Evolutionary conservation across 2,113 vertebrate species (phyloP).

Genomic region (Megaceryle maxima): DNA sequence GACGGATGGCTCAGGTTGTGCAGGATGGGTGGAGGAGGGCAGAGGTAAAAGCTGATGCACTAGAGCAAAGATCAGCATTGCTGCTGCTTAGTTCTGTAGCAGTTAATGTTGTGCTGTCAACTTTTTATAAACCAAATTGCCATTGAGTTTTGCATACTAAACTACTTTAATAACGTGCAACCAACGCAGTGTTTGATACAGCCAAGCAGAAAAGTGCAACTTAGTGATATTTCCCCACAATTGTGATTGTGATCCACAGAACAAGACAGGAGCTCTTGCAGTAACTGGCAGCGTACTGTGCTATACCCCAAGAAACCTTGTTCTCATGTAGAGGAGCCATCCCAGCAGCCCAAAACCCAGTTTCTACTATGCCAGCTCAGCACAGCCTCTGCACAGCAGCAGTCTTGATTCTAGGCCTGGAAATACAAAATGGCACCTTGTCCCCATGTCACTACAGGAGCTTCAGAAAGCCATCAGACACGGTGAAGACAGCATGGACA

Average conservation of each 20-base stretch:
- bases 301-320: neutral
- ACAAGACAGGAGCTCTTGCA: neutral
- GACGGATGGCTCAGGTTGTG: neutral
- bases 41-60: neutral
- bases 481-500: accelerated
- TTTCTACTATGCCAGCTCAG: neutral
- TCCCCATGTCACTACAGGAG: neutral
- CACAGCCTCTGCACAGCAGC: accelerated
- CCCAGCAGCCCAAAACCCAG: neutral
- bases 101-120: neutral
- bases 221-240: neutral
- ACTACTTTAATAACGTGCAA: neutral
- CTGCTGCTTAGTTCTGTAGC: neutral
- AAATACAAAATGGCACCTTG: neutral
- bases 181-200: neutral
- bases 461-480: neutral
- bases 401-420: neutral
- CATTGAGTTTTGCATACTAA: neutral
- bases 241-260: neutral
- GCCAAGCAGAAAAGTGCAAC: neutral
- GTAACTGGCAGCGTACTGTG: neutral
- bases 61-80: neutral
- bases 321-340: neutral
- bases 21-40: accelerated
- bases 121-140: neutral